Conservation (phyloP, 53 echinoderm and acorn worm genomes). For the Mesocentrotus franciscanus region DNA sequence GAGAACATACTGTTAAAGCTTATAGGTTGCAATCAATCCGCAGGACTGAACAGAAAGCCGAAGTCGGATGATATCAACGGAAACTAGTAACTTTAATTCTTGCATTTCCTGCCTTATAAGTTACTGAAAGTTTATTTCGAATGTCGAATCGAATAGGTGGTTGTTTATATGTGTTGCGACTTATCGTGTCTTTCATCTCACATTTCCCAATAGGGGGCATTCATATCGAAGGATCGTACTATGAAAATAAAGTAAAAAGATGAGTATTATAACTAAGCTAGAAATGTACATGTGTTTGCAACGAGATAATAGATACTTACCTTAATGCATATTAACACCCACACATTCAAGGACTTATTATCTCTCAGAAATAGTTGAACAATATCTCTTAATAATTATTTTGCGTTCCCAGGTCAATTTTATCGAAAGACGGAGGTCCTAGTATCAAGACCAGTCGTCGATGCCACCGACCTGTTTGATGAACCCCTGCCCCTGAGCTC, state of each 20-base stretch:
- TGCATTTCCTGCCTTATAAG: no score
- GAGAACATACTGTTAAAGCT: no score
- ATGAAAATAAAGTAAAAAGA: no score
- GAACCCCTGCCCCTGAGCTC: neutral
- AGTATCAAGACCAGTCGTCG: neutral
- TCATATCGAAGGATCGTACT: no score
- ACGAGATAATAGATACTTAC: neutral
- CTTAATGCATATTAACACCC: neutral
- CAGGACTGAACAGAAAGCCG: no score
- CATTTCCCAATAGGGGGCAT: neutral
- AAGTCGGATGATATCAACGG: no score
- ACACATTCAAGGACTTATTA: neutral
- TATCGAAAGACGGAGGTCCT: constrained; percentile 71
- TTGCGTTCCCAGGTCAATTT: constrained; percentile 77
- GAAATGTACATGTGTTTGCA: neutral
- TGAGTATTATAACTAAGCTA: no score
- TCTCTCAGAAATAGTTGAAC: neutral
- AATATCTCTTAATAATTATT: neutral
- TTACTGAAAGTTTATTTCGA: neutral
- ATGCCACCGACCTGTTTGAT: neutral
- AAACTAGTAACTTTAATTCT: no score
- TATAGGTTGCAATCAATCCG: no score
- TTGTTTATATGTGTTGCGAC: neutral
- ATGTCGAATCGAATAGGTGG: neutral
- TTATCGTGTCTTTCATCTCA: neutral